Base-by-base conservation (phyloP, 35 echinoderm and acorn worm species). In the Lytechinus pictus region DNA sequence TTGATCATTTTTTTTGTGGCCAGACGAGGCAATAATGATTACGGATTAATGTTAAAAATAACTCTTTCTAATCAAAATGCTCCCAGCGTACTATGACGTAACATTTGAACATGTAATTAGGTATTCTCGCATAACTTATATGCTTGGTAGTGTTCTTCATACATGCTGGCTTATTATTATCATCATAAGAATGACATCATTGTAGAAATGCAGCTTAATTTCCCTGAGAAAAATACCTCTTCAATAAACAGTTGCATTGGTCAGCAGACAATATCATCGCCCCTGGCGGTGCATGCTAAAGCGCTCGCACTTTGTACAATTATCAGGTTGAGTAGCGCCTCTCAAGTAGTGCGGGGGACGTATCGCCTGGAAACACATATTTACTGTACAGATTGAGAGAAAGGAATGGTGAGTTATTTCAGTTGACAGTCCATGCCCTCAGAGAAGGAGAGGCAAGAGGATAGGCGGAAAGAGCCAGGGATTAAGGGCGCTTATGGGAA, bases 311-410 rank as follows among this genome's bases (percentile, higher is more conserved):
- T 90, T 54, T 90, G 88, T 54, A 54, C 88, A 90, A 90, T 90
- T 90, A 90, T 90, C 88, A 54, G 88, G 88, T 90, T 90, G 88
- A 90, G 88, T 90, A 54, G 11, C 88, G 88, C 88, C 88, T 90
- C 88, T 90, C 88, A 16, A 90, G 88, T 4, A 24, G 88, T 52
- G 88, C 28, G 88, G 88, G 88, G 88, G 27, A 79, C 88, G 29
- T 44, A 90, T 90, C 88, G 88, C 88, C 66, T 79, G 66, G n/a
- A 79, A 79, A 79, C 66, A 79, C 66, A 79, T 16, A 79, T 79
- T 79, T n/a, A 79, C 21, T 24, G 66, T 19, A 58, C 13, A 79
- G 66, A 79, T 79, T 79, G 14, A 24, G 66, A 24, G n/a, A 79
- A 79, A 79, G 66, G 66, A 79, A 79, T 79, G 66, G 66, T 79